Conservation (phyloP, 2,888 invertebrate species). For the Sphaeridia pumilis region DNA sequence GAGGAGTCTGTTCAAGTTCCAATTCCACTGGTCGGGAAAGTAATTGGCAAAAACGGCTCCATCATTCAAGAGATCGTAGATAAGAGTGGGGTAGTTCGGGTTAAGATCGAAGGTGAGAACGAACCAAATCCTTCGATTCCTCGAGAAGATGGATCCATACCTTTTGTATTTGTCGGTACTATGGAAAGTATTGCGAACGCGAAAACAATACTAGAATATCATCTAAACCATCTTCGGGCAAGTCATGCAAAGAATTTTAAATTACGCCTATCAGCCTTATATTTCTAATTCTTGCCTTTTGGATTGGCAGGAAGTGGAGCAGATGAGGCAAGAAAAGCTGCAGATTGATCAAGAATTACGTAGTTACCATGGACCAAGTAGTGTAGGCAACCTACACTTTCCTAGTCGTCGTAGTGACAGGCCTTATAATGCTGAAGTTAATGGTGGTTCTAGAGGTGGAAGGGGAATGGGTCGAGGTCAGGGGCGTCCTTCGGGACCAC, state of each 20-base stretch:
- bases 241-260: too few species aligned
- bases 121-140: constrained; percentile 84
- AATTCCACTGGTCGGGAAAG: constrained; percentile 87
- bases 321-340: constrained; percentile 81
- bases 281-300: neutral
- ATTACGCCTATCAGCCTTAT: neutral
- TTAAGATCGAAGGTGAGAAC: constrained; percentile 97
- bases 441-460: constrained; percentile 38
- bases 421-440: constrained; percentile 40
- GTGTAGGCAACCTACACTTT: constrained; percentile 30
- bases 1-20: constrained; percentile 95
- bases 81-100: constrained; percentile 94
- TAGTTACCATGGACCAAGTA: constrained; percentile 53
- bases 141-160: constrained; percentile 87
- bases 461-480: constrained; percentile 44
- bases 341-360: constrained; percentile 91
- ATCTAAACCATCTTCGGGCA: constrained; percentile 89
- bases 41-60: constrained; percentile 94
- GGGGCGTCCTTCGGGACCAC: constrained; percentile 45
- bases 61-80: constrained; percentile 99
- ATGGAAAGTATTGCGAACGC: constrained; percentile 92
- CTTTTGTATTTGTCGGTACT: constrained; percentile 97
- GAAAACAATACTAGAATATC: constrained; percentile 91
- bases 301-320: constrained; percentile 86
- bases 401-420: constrained; percentile 54